phyloP scores from a whole-genome alignment of 2,888 invertebrate genomes.

The Agrotis ipsilon region DNA sequence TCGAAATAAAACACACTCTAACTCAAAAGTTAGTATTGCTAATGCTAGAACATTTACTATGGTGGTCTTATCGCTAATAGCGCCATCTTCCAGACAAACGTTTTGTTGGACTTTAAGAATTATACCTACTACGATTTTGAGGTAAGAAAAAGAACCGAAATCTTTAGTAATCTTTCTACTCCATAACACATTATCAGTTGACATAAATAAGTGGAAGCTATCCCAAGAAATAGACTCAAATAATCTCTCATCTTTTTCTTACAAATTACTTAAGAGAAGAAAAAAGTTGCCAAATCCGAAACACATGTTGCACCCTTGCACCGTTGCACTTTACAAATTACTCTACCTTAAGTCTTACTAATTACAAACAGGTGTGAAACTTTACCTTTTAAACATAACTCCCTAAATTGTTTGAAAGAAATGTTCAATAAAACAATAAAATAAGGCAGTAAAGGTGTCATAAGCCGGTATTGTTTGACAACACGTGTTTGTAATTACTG shows the following conservation, averaged over 20 bases:
- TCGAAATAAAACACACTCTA: too few relatives aligned
- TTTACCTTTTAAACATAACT: constrained; percentile 39
- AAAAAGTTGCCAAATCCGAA: constrained; percentile 29
- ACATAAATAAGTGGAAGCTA: constrained; percentile 11
- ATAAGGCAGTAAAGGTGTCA: constrained; percentile 62
- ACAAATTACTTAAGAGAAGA: constrained; percentile 1
- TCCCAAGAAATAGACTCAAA: not conserved
- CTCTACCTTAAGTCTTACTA: constrained; percentile 36
- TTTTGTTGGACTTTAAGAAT: too few relatives aligned
- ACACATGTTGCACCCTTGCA: constrained; percentile 39
- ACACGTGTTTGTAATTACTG: constrained; percentile 76
- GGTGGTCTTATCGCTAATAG: too few relatives aligned
- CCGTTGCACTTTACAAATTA: constrained; percentile 42
- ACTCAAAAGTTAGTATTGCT: too few relatives aligned
- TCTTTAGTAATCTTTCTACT: not conserved
- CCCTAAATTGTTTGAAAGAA: constrained; percentile 36
- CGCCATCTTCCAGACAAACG: too few relatives aligned
- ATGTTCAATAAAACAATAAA: constrained; percentile 65
- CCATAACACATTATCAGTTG: not conserved
- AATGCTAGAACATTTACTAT: too few relatives aligned
- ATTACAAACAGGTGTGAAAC: constrained; percentile 56
- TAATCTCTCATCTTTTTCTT: not conserved
- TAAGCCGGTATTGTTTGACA: constrained; percentile 65
- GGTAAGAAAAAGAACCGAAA: too few relatives aligned
- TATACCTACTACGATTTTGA: not conserved